These are phyloP conservation scores for Channa striata DNA, from an alignment of 2,797 vertebrate species.

Conservation along the genomic window DNA sequence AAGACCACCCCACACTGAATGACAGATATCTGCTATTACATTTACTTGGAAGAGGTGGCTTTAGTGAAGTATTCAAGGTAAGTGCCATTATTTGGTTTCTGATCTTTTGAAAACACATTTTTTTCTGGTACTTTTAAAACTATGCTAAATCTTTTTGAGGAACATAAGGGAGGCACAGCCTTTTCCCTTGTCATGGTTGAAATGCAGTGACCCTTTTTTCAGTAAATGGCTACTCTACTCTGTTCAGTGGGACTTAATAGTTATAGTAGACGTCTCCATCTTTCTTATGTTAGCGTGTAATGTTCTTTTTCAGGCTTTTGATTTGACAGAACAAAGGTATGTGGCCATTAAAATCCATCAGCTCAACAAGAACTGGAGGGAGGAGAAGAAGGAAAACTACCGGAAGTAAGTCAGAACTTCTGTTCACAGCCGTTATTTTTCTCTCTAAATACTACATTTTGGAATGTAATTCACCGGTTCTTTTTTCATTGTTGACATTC, in stretches of 20 bases:
- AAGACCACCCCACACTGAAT: conserved; percentile 98
- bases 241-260: background rate
- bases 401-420: conserved; percentile 89
- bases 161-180: background rate
- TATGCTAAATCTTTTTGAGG: background rate
- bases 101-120: background rate
- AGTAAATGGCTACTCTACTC: background rate
- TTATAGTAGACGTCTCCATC: background rate
- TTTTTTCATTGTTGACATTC: too few relatives aligned
- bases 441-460: background rate
- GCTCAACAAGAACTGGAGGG: conserved; percentile 99
- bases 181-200: background rate
- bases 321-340: conserved; percentile 98
- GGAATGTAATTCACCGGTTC: too few relatives aligned
- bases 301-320: conserved; percentile 90
- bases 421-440: background rate
- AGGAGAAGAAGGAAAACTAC: conserved; percentile 99
- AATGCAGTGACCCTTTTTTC: background rate
- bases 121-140: background rate
- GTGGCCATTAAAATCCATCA: conserved; percentile 99
- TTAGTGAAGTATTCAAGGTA: conserved; percentile 99
- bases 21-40: conserved; percentile 95
- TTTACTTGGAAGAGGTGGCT: conserved; percentile 96
- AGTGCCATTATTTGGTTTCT: conserved; percentile 1
- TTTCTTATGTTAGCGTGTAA: background rate